phyloP scores from a whole-genome alignment of 2,797 vertebrate species.

The Acanthornis magna region DNA sequence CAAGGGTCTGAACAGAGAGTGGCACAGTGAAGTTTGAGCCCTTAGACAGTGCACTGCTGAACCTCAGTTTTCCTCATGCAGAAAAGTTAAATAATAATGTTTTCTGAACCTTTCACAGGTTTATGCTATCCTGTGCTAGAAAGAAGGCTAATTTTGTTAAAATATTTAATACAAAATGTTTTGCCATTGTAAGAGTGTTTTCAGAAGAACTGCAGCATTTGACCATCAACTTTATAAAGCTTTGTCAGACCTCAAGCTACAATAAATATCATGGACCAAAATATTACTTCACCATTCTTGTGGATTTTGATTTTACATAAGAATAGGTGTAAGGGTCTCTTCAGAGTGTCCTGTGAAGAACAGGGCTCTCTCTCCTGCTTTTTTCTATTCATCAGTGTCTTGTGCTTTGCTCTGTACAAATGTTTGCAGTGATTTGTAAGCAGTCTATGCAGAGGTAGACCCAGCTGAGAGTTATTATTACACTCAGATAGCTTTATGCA shows the following conservation, averaged over 20 bases:
- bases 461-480: constrained; percentile 14
- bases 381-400: neutral
- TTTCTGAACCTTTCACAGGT: neutral
- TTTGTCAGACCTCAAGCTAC: neutral
- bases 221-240: neutral
- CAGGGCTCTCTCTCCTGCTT: neutral
- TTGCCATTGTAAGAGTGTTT: neutral
- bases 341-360: neutral
- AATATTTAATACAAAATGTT: neutral
- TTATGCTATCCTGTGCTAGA: neutral
- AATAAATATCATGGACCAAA: neutral
- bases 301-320: neutral
- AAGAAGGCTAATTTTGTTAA: neutral
- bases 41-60: neutral
- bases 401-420: neutral
- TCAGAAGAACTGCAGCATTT: neutral
- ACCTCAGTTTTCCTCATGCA: neutral
- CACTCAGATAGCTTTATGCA: constrained; percentile 18
- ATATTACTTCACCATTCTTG: neutral
- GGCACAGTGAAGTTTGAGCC: neutral
- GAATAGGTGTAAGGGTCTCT: neutral
- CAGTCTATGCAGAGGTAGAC: neutral
- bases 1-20: neutral
- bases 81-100: neutral
- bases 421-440: constrained; percentile 13